phyloP scores from a whole-genome alignment of 2,888 invertebrate species.

The Latrodectus hesperus region DNA sequence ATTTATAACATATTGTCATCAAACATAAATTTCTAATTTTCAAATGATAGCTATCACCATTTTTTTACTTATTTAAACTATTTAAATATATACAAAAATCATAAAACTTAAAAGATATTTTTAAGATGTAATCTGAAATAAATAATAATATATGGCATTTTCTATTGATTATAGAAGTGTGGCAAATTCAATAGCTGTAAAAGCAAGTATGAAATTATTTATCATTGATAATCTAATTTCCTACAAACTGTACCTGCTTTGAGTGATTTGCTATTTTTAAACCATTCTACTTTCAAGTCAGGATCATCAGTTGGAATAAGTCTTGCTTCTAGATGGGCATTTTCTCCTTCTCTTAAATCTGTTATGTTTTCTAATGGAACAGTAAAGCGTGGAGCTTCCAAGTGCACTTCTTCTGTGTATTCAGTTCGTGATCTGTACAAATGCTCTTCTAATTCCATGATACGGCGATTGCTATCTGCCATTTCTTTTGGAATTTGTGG shows the following conservation, averaged over 20 bases:
- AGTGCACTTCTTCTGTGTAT: constrained; percentile 83
- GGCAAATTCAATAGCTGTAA: too few species aligned
- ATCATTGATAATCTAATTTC: too few species aligned
- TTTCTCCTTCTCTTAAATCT: constrained; percentile 88
- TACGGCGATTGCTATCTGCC: constrained; percentile 95
- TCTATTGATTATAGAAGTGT: too few species aligned
- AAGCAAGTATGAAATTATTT: too few species aligned
- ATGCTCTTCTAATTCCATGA: constrained; percentile 92
- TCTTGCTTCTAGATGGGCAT: constrained; percentile 96
- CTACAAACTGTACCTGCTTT: constrained; percentile 72
- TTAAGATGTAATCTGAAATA: too few species aligned
- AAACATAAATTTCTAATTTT: too few species aligned
- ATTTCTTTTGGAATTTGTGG: constrained; percentile 80
- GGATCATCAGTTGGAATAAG: constrained; percentile 93
- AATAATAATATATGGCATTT: too few species aligned
- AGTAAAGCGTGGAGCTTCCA: constrained; percentile 92
- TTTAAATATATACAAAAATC: too few species aligned
- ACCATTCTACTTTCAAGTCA: constrained; percentile 93
- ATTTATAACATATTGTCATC: too few species aligned
- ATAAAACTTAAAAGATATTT: too few species aligned
- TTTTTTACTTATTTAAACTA: too few species aligned
- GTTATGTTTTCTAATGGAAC: constrained; percentile 91
- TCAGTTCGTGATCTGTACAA: constrained; percentile 86
- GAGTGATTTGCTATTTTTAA: constrained; percentile 84
- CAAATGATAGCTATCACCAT: too few species aligned